Conservation (phyloP, 2,113 vertebrate genomes). For the Antennarius striatus region DNA sequence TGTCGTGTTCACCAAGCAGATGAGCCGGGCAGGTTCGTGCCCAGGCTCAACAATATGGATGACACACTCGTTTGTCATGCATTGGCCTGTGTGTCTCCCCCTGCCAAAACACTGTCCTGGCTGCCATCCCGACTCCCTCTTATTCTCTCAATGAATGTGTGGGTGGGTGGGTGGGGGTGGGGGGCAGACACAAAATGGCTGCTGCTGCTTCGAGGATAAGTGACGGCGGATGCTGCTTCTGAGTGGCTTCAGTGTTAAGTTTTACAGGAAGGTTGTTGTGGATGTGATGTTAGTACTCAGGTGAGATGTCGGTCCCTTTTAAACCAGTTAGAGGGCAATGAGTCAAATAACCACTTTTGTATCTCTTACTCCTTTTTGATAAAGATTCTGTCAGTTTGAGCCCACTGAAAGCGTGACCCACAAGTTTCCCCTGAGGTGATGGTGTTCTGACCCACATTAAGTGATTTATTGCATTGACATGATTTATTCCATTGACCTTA, state of each 20-base stretch:
- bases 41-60: constrained; percentile 44
- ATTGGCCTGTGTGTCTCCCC: constrained; percentile 36
- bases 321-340: too few species aligned
- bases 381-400: too few species aligned
- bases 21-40: constrained; percentile 45
- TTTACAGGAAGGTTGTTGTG: too few species aligned
- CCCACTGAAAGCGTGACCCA: too few species aligned
- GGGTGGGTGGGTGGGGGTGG: constrained; percentile 1
- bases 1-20: constrained; percentile 56
- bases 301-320: too few species aligned
- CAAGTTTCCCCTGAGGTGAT: constrained; percentile 11
- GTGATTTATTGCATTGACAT: constrained; percentile 28
- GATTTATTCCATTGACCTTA: constrained; percentile 57
- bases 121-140: constrained; percentile 52
- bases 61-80: constrained; percentile 73
- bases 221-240: not conserved
- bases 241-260: too few species aligned
- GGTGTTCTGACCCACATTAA: constrained; percentile 40
- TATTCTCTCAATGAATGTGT: constrained; percentile 31
- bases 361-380: too few species aligned
- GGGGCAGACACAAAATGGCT: constrained; percentile 67
- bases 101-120: constrained; percentile 67
- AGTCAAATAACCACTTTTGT: too few species aligned
- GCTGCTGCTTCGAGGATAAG: constrained; percentile 33
- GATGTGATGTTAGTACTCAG: too few species aligned